Conservation (phyloP, 2,797 vertebrate species). For the Phalloptychus januarius region DNA sequence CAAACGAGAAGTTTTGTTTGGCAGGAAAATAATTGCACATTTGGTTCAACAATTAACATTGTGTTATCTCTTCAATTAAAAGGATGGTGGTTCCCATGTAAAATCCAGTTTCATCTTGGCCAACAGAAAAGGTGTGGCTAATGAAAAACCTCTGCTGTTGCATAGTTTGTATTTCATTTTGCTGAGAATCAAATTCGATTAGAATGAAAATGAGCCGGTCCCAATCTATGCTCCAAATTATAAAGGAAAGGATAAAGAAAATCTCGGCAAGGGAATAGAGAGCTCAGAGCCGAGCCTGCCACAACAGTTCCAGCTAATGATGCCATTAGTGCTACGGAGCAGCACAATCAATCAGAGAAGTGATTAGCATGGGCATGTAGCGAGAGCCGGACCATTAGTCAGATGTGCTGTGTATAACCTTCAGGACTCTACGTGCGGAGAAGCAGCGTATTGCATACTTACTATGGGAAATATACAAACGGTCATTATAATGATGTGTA, state of each 20-base stretch:
- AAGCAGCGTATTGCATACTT: not conserved
- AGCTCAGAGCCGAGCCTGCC: constrained; percentile 58
- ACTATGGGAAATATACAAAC: constrained; percentile 28
- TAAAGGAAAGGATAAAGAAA: constrained; percentile 47
- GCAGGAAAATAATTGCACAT: not conserved
- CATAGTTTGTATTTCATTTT: constrained; percentile 14
- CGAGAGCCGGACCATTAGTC: constrained; percentile 73
- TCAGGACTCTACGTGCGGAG: constrained; percentile 43
- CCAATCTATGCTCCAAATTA: constrained; percentile 41
- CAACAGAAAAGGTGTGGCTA: constrained; percentile 9
- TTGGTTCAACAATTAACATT: not conserved
- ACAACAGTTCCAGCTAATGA: constrained; percentile 75
- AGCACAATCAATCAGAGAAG: constrained; percentile 76
- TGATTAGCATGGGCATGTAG: constrained; percentile 78
- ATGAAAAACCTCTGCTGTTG: constrained; percentile 13
- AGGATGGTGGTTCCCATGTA: constrained; percentile 39
- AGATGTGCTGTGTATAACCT: constrained; percentile 67
- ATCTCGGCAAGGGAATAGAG: constrained; percentile 46
- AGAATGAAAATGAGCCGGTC: constrained; percentile 49
- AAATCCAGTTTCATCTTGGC: constrained; percentile 31
- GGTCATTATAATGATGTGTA: constrained; percentile 10
- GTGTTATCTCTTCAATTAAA: constrained; percentile 10
- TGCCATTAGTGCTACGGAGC: constrained; percentile 73
- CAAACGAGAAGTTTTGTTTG: not conserved
- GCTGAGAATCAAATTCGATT: constrained; percentile 47